phyloP scores from a whole-genome alignment of 2,113 vertebrate genomes.

The Psittacula cyanocephala region DNA sequence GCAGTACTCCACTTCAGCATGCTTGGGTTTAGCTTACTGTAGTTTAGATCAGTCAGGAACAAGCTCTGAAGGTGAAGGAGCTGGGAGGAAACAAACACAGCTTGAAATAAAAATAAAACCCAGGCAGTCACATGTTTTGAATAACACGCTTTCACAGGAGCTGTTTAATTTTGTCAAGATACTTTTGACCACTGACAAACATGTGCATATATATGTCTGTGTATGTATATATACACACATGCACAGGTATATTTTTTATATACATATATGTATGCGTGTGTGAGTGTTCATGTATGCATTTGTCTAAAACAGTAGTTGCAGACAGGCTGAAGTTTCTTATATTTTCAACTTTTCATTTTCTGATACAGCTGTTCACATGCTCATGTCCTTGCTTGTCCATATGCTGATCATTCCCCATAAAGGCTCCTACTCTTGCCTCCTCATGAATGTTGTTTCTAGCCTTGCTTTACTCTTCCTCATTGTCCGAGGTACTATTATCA shows the following conservation, averaged over 20 bases:
- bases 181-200: not conserved
- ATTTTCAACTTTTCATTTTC: not conserved
- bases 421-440: not conserved
- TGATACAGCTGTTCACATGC: not conserved
- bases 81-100: not conserved
- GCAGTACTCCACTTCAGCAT: not conserved
- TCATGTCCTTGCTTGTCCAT: not conserved
- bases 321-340: not conserved
- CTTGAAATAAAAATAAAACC: not conserved
- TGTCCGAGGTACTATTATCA: not conserved
- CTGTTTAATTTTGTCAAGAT: not conserved
- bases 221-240: fast-evolving
- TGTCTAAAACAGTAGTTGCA: not conserved
- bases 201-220: fast-evolving
- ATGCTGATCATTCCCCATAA: not conserved
- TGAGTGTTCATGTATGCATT: not conserved
- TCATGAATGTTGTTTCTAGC: not conserved
- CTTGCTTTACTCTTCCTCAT: not conserved
- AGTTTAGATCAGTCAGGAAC: not conserved
- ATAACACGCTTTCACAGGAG: not conserved
- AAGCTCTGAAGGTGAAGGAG: not conserved
- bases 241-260: fast-evolving
- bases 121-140: not conserved
- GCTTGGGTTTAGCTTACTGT: not conserved
- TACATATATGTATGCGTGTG: not conserved